These are phyloP conservation scores for Dasypolia templi DNA, from an alignment of 2,888 invertebrate genomes.

Conservation along the genomic window DNA sequence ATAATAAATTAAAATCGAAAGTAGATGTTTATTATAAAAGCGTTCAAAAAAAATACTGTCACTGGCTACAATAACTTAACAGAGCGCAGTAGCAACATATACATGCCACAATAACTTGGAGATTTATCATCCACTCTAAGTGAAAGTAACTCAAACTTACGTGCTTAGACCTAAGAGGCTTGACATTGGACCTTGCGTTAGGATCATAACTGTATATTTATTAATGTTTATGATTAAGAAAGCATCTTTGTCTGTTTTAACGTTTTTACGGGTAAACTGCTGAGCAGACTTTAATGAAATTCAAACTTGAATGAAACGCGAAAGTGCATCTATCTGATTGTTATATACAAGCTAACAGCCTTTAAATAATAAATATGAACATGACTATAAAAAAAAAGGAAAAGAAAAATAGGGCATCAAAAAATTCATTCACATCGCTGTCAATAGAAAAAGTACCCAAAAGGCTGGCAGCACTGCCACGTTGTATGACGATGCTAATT, in stretches of 20 bases:
- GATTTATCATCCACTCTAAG: slow-evolving; percentile 58
- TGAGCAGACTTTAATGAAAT: neutral
- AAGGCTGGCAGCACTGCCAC: too few species aligned
- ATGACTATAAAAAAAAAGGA: too few species aligned
- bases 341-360: too few species aligned
- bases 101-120: slow-evolving; percentile 43
- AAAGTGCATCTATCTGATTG: neutral
- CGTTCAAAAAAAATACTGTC: slow-evolving; percentile 21
- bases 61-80: slow-evolving; percentile 23
- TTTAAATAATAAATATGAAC: too few species aligned
- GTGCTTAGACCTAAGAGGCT: slow-evolving; percentile 18
- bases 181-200: slow-evolving; percentile 35
- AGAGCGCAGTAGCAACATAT: slow-evolving; percentile 19
- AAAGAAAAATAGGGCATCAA: too few species aligned
- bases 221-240: slow-evolving; percentile 4
- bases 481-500: too few species aligned
- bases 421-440: too few species aligned
- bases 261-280: neutral
- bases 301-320: too few species aligned
- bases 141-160: slow-evolving; percentile 49
- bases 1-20: slow-evolving; percentile 51
- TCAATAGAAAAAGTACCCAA: too few species aligned
- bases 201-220: slow-evolving; percentile 48
- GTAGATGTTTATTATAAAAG: slow-evolving; percentile 12
- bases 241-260: neutral